These are phyloP conservation scores for Atta texana DNA, from an alignment of 1,140 invertebrate species.

Conservation along the genomic window DNA sequence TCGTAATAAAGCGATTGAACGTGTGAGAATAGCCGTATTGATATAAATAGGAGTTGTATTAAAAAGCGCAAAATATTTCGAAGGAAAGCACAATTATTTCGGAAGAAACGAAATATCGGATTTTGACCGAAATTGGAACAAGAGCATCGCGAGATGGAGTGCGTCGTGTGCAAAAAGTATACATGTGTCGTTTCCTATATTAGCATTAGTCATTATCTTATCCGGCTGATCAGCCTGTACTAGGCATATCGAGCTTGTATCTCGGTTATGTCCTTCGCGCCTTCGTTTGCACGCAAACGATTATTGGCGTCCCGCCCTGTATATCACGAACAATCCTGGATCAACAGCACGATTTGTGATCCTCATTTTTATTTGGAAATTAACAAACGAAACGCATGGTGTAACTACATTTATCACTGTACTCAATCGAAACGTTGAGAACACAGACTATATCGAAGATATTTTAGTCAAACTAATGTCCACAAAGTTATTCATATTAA, in stretches of 20 bases:
- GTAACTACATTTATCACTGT: no score
- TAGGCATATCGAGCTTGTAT: slow-evolving; percentile 83
- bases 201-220: slow-evolving; percentile 85
- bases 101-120: background rate
- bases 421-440: no score
- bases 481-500: slow-evolving; percentile 3
- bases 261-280: slow-evolving; percentile 81
- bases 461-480: background rate
- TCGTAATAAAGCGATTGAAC: background rate
- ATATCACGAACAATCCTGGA: slow-evolving; percentile 66
- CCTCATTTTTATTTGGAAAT: background rate
- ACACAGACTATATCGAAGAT: no score
- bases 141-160: background rate
- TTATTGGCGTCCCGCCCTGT: slow-evolving; percentile 69
- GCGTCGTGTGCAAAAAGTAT: slow-evolving; percentile 69
- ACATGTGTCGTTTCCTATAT: slow-evolving; percentile 74
- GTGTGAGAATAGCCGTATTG: no score
- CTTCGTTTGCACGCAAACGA: slow-evolving; percentile 78
- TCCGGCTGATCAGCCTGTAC: slow-evolving; percentile 81
- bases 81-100: no score
- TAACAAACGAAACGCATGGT: no score
- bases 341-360: slow-evolving; percentile 21
- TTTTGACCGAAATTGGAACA: slow-evolving; percentile 23
- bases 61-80: background rate
- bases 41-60: background rate